These are phyloP conservation scores for Hydrozoanthus tunicans DNA, from an alignment of 64 coral and sea anemone species.

Conservation along the genomic window DNA sequence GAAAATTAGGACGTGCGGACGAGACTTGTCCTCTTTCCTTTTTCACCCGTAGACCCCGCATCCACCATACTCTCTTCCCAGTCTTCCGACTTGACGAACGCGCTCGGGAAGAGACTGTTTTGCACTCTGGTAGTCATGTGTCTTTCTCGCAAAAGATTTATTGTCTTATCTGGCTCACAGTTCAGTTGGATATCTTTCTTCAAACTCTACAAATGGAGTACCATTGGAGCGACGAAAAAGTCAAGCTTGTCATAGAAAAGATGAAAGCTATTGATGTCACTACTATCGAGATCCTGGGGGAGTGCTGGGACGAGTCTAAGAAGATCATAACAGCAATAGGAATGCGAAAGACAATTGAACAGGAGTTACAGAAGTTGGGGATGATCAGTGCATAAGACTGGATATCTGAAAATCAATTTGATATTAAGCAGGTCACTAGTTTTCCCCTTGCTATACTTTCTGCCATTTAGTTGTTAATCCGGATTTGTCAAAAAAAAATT, in stretches of 20 bases:
- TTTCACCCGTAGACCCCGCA: no score
- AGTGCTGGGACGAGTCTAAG: constrained; percentile 47
- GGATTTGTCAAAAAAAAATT: no score
- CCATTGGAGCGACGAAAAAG: constrained; percentile 39
- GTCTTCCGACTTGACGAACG: no score
- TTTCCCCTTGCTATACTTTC: no score
- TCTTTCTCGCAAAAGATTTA: background rate
- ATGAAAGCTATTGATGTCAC: constrained; percentile 44
- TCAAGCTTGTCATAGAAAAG: constrained; percentile 13
- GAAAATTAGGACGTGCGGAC: no score
- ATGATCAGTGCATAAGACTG: background rate
- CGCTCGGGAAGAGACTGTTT: no score
- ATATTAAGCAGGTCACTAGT: no score
- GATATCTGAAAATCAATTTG: no score
- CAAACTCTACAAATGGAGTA: constrained; percentile 28
- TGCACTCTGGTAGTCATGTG: background rate
- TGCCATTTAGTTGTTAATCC: no score
- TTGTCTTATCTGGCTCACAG: background rate
- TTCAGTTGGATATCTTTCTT: constrained; percentile 8
- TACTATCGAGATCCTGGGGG: constrained; percentile 51
- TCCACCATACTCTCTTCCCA: no score
- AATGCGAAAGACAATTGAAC: constrained; percentile 36
- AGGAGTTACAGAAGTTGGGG: constrained; percentile 28
- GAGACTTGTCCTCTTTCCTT: no score
- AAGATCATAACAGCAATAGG: constrained; percentile 24